These are phyloP conservation scores for Pao palembangensis DNA, from an alignment of 2,113 vertebrate species.

Conservation along the genomic window DNA sequence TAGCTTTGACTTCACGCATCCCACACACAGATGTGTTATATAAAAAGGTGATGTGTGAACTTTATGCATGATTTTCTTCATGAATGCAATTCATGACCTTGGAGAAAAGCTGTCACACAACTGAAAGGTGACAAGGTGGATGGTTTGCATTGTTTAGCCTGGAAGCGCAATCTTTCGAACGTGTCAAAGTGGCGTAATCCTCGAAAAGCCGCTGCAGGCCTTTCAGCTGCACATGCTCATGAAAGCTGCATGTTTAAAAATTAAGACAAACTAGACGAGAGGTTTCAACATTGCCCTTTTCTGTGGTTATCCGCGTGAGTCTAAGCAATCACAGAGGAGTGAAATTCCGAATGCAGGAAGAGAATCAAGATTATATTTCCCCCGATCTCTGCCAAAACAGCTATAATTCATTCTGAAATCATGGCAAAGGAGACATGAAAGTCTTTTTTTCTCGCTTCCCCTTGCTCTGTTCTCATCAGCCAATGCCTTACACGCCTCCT, in stretches of 20 bases:
- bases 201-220: too few relatives aligned
- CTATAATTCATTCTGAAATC: conserved; percentile 55
- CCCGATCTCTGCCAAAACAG: conserved; percentile 16
- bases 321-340: conserved; percentile 25
- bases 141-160: neutral
- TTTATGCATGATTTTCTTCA: conserved; percentile 25
- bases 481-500: conserved; percentile 44
- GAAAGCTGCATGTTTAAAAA: conserved; percentile 19
- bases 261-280: conserved; percentile 34
- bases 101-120: conserved; percentile 28
- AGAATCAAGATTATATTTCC: conserved; percentile 56
- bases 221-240: conserved; percentile 6
- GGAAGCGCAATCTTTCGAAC: neutral
- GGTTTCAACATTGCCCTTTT: conserved; percentile 27
- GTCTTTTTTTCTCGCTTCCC: conserved; percentile 36
- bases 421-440: conserved; percentile 53
- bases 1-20: conserved; percentile 39
- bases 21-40: conserved; percentile 31
- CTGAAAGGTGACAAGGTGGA: neutral
- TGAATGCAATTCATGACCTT: conserved; percentile 42
- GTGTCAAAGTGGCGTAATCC: too few relatives aligned
- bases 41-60: conserved; percentile 15
- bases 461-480: conserved; percentile 52
- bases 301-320: conserved; percentile 26
- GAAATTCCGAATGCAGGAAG: conserved; percentile 49